phyloP scores from a whole-genome alignment of 2,888 invertebrate genomes.

The Stomorhina lunata region DNA sequence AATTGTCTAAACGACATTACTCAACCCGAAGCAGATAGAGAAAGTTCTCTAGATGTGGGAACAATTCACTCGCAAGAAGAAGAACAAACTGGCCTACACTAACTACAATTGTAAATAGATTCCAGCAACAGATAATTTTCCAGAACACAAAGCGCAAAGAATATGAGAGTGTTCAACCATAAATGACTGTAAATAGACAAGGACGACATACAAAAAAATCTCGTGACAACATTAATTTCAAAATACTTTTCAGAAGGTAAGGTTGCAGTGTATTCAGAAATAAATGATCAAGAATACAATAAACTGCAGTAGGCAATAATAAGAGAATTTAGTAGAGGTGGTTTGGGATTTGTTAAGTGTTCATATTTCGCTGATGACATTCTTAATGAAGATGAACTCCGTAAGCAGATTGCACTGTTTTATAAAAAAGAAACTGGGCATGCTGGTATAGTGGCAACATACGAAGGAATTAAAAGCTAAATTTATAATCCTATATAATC shows the following conservation, averaged over 20 bases:
- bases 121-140: slow-evolving; percentile 21
- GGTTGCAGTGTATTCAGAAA: neutral
- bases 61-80: slow-evolving; percentile 29
- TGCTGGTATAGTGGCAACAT: neutral
- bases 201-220: neutral
- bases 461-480: slow-evolving; percentile 6
- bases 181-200: slow-evolving; percentile 5
- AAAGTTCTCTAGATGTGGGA: slow-evolving; percentile 13
- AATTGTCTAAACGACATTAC: too few species aligned
- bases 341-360: too few species aligned
- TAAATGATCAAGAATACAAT: neutral
- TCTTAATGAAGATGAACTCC: neutral
- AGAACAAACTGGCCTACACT: too few species aligned
- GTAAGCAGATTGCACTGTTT: neutral
- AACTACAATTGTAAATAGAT: slow-evolving; percentile 23
- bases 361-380: neutral
- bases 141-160: slow-evolving; percentile 19
- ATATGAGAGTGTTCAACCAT: neutral
- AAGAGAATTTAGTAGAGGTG: neutral
- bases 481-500: too few species aligned
- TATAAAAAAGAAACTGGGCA: slow-evolving; percentile 18
- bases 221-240: neutral
- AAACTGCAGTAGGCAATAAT: neutral
- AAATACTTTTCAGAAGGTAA: neutral
- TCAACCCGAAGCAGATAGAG: neutral